Conservation (phyloP, 2,797 vertebrate genomes). For the Apogon hyalosoma region DNA sequence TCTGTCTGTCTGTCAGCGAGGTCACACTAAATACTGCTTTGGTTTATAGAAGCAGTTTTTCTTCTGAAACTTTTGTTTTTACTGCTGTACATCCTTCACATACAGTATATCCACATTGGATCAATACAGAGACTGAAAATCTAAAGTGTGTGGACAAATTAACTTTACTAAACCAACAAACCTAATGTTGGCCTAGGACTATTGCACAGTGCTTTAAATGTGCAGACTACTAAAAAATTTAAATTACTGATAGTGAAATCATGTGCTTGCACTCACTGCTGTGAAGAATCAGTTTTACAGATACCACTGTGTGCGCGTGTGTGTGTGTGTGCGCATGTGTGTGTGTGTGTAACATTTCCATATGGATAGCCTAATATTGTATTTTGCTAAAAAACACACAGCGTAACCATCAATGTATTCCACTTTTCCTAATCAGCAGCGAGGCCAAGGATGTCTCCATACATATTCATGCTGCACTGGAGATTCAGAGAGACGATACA, state of each 20-base stretch:
- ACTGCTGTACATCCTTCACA: too few species aligned
- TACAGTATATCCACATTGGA: too few species aligned
- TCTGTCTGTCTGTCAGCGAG: slow-evolving; percentile 20
- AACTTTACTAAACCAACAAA: too few species aligned
- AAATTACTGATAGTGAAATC: slow-evolving; percentile 46
- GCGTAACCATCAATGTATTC: slow-evolving; percentile 73
- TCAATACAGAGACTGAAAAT: too few species aligned
- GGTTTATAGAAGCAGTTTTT: too few species aligned
- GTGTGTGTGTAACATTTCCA: slow-evolving; percentile 39
- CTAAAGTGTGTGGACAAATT: too few species aligned
- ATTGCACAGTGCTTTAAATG: too few species aligned
- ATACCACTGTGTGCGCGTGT: neutral
- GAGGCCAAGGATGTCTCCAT: slow-evolving; percentile 72
- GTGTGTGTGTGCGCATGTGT: neutral
- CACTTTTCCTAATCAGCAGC: slow-evolving; percentile 77
- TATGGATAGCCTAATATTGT: slow-evolving; percentile 51
- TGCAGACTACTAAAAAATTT: neutral
- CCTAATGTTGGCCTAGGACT: too few species aligned
- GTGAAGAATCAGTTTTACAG: too few species aligned
- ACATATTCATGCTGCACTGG: slow-evolving; percentile 77
- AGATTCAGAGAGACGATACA: slow-evolving; percentile 62
- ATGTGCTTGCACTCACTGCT: slow-evolving; percentile 20
- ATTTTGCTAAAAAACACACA: slow-evolving; percentile 55
- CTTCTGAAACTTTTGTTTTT: too few species aligned
- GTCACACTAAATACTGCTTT: too few species aligned